These are phyloP conservation scores for Prunella strophiata DNA, from an alignment of 2,797 vertebrate species.

Conservation along the genomic window DNA sequence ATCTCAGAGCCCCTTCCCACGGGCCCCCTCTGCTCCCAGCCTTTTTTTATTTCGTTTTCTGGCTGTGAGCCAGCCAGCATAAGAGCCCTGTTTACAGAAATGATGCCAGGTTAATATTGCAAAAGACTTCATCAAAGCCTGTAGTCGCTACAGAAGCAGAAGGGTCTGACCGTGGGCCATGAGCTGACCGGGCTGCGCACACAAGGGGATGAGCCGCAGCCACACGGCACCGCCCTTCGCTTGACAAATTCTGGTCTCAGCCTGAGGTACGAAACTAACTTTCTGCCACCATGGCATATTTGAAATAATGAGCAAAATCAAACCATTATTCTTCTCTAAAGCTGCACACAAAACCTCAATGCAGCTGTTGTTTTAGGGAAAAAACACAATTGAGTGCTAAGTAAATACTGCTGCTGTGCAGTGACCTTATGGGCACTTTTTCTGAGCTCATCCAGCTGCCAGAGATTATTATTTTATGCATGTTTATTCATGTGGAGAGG, in stretches of 20 bases:
- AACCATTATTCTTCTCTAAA: not conserved
- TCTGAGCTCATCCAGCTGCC: not conserved
- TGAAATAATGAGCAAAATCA: not conserved
- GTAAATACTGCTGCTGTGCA: not conserved
- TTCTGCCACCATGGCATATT: not conserved
- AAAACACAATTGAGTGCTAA: not conserved
- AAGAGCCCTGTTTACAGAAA: slow-evolving; percentile 40
- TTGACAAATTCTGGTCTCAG: not conserved
- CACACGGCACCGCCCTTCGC: not conserved
- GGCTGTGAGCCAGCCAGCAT: not conserved
- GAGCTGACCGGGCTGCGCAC: not conserved
- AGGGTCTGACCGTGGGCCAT: not conserved
- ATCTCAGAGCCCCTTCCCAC: slow-evolving; percentile 57
- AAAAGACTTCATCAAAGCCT: slow-evolving; percentile 21
- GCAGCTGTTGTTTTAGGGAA: not conserved
- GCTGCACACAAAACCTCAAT: not conserved
- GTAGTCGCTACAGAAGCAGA: not conserved
- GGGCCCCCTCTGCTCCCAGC: not conserved
- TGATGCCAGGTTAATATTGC: slow-evolving; percentile 29
- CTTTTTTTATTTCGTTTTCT: not conserved
- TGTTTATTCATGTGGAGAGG: not conserved
- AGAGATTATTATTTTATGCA: not conserved
- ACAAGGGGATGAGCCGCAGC: not conserved
- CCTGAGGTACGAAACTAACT: slow-evolving; percentile 23
- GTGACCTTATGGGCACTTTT: not conserved